These are phyloP conservation scores for Philereme transversata DNA, from an alignment of 2,888 invertebrate genomes.

Conservation along the genomic window DNA sequence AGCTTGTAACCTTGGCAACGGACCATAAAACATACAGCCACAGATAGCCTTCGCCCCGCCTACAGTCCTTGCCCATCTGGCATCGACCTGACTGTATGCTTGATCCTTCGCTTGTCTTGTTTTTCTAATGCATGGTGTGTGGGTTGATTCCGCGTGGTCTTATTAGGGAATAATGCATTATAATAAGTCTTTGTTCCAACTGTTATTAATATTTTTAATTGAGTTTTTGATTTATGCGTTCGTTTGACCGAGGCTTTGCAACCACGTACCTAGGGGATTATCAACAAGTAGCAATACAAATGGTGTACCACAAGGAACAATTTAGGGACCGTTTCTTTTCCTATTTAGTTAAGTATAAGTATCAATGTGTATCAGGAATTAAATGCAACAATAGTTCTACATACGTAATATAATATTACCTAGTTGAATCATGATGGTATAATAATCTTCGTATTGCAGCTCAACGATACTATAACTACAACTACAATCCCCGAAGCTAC, in stretches of 20 bases:
- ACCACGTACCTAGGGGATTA: not conserved
- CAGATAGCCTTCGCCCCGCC: constrained; percentile 42
- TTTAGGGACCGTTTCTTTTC: not conserved
- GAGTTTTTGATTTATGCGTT: constrained; percentile 10
- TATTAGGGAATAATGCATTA: constrained; percentile 29
- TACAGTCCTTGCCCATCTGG: constrained; percentile 50
- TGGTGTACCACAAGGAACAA: not conserved
- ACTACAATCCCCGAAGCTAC: constrained; percentile 53
- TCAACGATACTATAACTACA: constrained; percentile 69
- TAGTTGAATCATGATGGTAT: not conserved
- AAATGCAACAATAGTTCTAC: too few relatives aligned
- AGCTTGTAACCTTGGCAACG: constrained; percentile 53
- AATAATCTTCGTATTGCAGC: constrained; percentile 44
- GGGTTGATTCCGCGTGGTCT: constrained; percentile 38
- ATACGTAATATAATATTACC: not conserved
- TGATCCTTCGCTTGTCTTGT: constrained; percentile 26
- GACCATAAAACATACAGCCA: constrained; percentile 48
- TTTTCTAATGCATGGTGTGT: constrained; percentile 27
- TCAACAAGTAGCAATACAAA: not conserved
- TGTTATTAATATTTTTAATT: constrained; percentile 15
- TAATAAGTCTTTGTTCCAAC: constrained; percentile 27
- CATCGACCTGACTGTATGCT: constrained; percentile 2
- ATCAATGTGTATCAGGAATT: too few relatives aligned
- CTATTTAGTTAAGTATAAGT: not conserved
- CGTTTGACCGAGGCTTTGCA: not conserved